These are phyloP conservation scores for Sapajus apella DNA, from an alignment of 2,113 vertebrate species.

Conservation along the genomic window DNA sequence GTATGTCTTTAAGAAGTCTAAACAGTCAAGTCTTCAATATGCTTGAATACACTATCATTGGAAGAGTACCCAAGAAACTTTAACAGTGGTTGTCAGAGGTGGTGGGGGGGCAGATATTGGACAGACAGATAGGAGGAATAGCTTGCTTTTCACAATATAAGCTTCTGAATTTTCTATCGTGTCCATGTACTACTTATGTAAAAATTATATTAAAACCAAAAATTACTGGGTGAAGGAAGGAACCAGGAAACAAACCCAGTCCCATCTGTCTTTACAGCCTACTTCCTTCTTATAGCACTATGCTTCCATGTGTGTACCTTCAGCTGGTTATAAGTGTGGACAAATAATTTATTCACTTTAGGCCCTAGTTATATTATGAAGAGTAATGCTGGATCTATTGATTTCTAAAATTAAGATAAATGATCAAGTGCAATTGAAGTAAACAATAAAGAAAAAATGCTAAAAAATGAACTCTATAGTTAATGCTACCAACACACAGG, in stretches of 20 bases:
- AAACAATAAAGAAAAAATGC: not conserved
- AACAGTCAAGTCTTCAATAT: not conserved
- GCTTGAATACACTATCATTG: not conserved
- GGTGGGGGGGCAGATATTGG: not conserved
- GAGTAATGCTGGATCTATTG: not conserved
- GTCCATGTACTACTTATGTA: not conserved
- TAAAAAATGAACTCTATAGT: not conserved
- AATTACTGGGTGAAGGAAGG: not conserved
- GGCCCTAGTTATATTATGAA: not conserved
- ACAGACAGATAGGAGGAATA: not conserved
- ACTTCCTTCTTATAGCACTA: not conserved
- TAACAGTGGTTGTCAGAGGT: not conserved
- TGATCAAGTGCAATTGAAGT: not conserved
- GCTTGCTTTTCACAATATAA: not conserved
- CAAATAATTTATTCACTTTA: conserved; percentile 34
- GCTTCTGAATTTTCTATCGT: not conserved
- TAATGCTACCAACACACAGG: not conserved
- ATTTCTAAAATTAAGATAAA: conserved; percentile 9
- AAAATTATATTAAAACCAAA: not conserved
- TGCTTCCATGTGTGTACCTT: not conserved
- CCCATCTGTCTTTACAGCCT: not conserved
- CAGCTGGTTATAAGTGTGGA: not conserved
- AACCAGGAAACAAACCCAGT: not conserved
- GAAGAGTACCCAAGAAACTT: not conserved
- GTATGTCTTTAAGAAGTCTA: not conserved